These are phyloP conservation scores for Drosophila koepferae DNA, from an alignment of 2,888 invertebrate species.

Conservation along the genomic window DNA sequence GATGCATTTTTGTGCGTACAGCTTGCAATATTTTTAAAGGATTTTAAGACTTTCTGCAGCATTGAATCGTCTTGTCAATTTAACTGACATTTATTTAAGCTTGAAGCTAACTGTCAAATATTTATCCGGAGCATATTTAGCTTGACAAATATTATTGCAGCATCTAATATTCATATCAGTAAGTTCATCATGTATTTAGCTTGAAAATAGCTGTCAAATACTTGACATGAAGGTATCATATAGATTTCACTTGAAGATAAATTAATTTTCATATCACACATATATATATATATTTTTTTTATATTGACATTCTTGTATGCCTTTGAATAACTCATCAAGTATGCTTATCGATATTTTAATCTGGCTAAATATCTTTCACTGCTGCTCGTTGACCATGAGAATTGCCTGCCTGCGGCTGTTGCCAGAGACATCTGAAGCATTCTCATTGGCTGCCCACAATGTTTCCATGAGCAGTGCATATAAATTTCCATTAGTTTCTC, in stretches of 20 bases:
- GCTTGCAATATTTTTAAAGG: too few species aligned
- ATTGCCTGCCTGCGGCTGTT: background rate
- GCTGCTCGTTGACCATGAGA: background rate
- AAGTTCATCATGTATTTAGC: background rate
- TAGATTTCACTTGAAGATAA: background rate
- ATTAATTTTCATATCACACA: background rate
- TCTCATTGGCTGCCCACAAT: background rate
- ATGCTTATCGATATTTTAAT: background rate
- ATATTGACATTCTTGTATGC: background rate
- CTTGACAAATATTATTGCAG: too few species aligned
- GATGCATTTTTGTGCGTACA: too few species aligned
- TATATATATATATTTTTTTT: background rate
- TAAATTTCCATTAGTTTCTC: constrained; percentile 5
- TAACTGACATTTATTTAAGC: too few species aligned
- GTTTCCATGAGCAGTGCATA: background rate
- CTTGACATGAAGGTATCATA: background rate
- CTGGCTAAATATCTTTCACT: background rate
- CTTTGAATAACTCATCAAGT: background rate
- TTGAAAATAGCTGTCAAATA: background rate
- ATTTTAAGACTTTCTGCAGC: too few species aligned
- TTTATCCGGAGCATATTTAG: too few species aligned
- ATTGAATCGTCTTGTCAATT: too few species aligned
- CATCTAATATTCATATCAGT: too few species aligned
- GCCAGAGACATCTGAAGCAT: background rate
- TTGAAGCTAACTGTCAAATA: too few species aligned